Evolutionary conservation across 2,113 vertebrate genomes (phyloP), one percentile per base, ranked within the genome.

Genomic region (Mesitornis unicolor): DNA sequence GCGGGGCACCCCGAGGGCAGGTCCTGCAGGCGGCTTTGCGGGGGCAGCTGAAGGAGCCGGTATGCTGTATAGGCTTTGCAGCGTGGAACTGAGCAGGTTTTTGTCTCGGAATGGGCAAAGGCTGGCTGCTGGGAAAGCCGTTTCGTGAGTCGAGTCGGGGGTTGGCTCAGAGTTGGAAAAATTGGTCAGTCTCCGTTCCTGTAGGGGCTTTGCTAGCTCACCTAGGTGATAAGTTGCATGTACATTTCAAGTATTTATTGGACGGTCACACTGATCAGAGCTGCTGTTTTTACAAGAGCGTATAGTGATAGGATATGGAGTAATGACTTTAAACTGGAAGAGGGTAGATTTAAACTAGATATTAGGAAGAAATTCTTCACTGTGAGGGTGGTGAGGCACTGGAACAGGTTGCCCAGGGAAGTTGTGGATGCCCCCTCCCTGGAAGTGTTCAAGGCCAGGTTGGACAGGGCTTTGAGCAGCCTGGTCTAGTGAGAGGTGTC

Each of bases 191-290:
- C 16, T 47, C 33, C 1, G 3, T 33, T 42, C 22, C 67, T 0
- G 5, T 0, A 2, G 43, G 33, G 45, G 6, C 45, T 47, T 15
- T 25, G 0, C 47, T 63, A 29, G 9, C 60, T 25, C 10, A 1
- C 16, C 12, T 1, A 4, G 35, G 13, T 15, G 21, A 24, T 2
- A 2, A 6, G 40, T 1, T 15, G 47, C 2, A 4, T 22, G 80
- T 5, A 2, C 16, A 22, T 25, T 16, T 25, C 22, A 19, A 25
- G 22, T 54, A 24, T 54, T 15, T 26, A 5, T 48, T 10, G 16
- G 50, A n/a, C 31, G 8, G 54, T 45, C 29, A 5, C 33, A 1
- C 4, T 2, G 45, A 35, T n/a, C 4, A 4, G 61, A 63, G 51
- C 20, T 54, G 51, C 63, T n/a, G 14, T 20, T n/a, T n/a, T n/a